Evolutionary conservation across 2,797 vertebrate genomes (phyloP).

Genomic region (Vipera ursinii): DNA sequence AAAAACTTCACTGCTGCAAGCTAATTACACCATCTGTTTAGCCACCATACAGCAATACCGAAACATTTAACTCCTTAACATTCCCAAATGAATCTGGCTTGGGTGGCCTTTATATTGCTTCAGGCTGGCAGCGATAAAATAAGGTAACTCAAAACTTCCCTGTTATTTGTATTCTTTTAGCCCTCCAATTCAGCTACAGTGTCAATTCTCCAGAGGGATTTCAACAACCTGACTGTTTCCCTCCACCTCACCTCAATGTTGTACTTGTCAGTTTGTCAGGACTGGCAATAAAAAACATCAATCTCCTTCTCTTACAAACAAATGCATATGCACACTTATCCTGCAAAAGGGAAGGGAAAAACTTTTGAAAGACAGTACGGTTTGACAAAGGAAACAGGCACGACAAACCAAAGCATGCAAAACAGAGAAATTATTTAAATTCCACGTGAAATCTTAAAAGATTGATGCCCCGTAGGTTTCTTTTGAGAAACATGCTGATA

Average conservation of each 20-base stretch:
- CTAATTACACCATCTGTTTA: constrained; percentile 79
- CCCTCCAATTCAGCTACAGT: constrained; percentile 40
- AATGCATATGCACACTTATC: constrained; percentile 5
- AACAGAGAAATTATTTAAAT: constrained; percentile 11
- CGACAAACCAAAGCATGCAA: constrained; percentile 22
- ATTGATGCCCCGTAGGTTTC: background rate
- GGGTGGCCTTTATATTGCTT: constrained; percentile 50
- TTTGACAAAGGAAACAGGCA: constrained; percentile 1
- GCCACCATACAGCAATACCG: constrained; percentile 60
- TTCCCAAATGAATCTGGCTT: constrained; percentile 65
- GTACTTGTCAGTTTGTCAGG: constrained; percentile 55
- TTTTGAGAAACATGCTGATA: background rate
- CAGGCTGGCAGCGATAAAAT: constrained; percentile 53
- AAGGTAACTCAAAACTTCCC: constrained; percentile 37
- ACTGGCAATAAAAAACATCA: constrained; percentile 63
- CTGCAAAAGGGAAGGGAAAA: background rate
- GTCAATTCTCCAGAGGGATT: constrained; percentile 57
- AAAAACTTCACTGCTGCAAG: constrained; percentile 63
- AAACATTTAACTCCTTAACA: constrained; percentile 73
- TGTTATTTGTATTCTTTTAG: constrained; percentile 59
- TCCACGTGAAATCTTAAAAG: constrained; percentile 12
- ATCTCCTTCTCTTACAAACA: constrained; percentile 18
- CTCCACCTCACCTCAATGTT: constrained; percentile 56
- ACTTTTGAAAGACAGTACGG: constrained; percentile 31
- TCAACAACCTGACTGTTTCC: constrained; percentile 62